Base-by-base conservation (phyloP, 1,140 invertebrate species). In the Drosophila ercepeae region DNA sequence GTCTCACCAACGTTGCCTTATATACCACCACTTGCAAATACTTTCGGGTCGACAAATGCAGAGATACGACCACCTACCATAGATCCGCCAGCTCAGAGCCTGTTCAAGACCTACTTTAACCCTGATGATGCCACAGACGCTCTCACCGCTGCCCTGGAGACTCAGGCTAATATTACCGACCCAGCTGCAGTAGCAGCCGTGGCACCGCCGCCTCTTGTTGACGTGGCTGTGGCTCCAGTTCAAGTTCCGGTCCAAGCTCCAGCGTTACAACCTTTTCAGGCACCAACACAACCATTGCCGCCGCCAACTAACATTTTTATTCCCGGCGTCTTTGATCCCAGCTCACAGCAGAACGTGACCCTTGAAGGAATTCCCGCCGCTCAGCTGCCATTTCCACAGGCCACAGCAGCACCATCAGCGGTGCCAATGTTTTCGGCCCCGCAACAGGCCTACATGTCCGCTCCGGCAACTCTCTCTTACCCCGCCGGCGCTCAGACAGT, bases 1-100 rank as follows among this genome's bases (percentile, higher is more conserved):
- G 51, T 84, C 88, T 41, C 84, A 83, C 59, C 91, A 72, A 63
- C 93, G 90, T 45, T 91, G 75, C 90, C 90, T 75, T 91, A 91
- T 55, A 90, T 91, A 65, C 90, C 90, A 29, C 90, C 90, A 13
- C 70, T 91, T 45, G 88, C 89, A 21, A 91, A 89, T 42, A 90
- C 90, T 6, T 91, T 91, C 71, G 76, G 61, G 9, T 53, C 73
- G 4, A 67, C 81, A 6, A 86, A 61, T 25, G 68, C 82, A 4
- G 79, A 83, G 14, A 67, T 68, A 44, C 71, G 68, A 32, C 63
- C 74, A 41, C 49, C 79, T 21, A 73, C 91, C 23, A 70, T 82
- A 25, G 74, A 77, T n/a, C 81, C 82, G 18, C 73, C 81, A 3
- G 60, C 71, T 27, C 82, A 90, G 61, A 90, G 89, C 70, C 63